Conservation (phyloP, 2,797 vertebrate genomes). For the Australoheros facetus region DNA sequence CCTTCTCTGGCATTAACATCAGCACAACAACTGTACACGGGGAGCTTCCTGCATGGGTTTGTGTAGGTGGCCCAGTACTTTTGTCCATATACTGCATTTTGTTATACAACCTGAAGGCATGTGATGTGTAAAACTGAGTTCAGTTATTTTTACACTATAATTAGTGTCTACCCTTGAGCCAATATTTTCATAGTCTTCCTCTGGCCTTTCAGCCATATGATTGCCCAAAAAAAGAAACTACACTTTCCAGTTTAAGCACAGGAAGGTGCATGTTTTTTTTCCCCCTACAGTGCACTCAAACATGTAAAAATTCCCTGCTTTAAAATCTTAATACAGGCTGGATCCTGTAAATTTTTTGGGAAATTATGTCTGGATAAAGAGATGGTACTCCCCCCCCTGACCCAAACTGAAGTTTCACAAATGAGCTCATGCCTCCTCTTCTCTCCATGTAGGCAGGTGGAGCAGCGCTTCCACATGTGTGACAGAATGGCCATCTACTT, state of each 20-base stretch:
- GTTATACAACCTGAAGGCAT: neutral
- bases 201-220: neutral
- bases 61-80: neutral
- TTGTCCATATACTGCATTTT: neutral
- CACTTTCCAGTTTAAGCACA: neutral
- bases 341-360: neutral
- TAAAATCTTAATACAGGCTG: neutral
- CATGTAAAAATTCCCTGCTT: too few relatives aligned
- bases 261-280: too few relatives aligned
- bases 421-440: neutral
- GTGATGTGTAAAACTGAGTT: neutral
- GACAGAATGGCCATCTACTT: slow-evolving; percentile 97
- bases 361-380: neutral
- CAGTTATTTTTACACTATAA: neutral
- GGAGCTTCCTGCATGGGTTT: too few relatives aligned
- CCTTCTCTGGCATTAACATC: too few relatives aligned
- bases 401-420: neutral
- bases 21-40: too few relatives aligned
- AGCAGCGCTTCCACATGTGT: slow-evolving; percentile 93
- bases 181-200: rapidly evolving
- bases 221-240: neutral
- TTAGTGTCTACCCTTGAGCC: neutral
- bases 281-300: too few relatives aligned
- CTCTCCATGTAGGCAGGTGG: slow-evolving; percentile 81
- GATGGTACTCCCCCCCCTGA: too few relatives aligned